Conservation (phyloP, 2,888 invertebrate species). For the Acanthopleura granulata region DNA sequence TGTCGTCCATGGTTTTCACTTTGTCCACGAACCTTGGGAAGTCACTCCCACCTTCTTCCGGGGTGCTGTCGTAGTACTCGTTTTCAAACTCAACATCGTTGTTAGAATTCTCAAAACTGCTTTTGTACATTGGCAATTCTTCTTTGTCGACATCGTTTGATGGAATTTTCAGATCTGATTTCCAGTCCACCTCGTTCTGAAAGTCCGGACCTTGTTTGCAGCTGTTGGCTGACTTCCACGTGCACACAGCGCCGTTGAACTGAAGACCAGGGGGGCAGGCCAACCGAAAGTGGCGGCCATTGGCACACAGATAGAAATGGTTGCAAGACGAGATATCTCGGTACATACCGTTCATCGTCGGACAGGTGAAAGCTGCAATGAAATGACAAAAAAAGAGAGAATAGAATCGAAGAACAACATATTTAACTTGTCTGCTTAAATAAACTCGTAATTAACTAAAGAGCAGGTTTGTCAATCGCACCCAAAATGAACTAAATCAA, state of each 20-base stretch:
- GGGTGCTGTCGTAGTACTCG: conserved; percentile 17
- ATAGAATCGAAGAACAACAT: too few species aligned
- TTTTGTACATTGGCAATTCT: conserved; percentile 14
- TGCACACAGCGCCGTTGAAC: conserved; percentile 1
- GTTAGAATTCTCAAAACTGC: background rate
- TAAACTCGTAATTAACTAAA: too few species aligned
- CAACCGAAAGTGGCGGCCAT: conserved; percentile 13
- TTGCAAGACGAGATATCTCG: conserved; percentile 4
- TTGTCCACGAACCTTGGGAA: conserved; percentile 9
- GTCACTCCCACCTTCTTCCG: conserved; percentile 15
- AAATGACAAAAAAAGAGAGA: background rate
- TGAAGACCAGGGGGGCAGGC: conserved; percentile 10
- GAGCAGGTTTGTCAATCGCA: too few species aligned
- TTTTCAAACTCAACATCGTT: conserved; percentile 14
- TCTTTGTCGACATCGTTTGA: background rate
- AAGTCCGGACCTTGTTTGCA: background rate
- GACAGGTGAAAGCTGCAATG: conserved; percentile 9
- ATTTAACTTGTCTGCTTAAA: too few species aligned
- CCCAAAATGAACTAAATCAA: too few species aligned
- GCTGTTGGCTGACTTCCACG: conserved; percentile 8
- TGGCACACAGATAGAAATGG: conserved; percentile 11
- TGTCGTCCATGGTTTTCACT: background rate
- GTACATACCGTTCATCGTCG: conserved; percentile 15
- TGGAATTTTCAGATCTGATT: background rate
- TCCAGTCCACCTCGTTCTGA: background rate